Percentiles rank a stretch among this genome's conserved stretches.
phyloP scores from a whole-genome alignment of 2,888 invertebrate species.

The Diachrysia chrysitis region DNA sequence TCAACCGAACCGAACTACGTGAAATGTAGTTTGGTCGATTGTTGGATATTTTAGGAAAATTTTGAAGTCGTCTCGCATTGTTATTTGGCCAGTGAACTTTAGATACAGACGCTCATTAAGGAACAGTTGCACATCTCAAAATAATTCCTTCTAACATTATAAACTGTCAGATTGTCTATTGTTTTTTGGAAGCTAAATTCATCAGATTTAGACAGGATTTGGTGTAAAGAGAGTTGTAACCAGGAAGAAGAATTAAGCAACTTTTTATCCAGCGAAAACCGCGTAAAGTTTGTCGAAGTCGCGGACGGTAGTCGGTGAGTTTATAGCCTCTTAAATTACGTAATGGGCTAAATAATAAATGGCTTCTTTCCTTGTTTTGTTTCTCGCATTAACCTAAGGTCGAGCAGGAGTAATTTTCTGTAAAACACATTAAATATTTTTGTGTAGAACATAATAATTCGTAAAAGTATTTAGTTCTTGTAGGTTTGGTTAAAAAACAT shows the following conservation, averaged over 20 bases:
- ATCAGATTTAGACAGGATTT: background rate
- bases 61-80: slow-evolving; percentile 21
- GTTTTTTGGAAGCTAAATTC: background rate
- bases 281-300: slow-evolving; percentile 1
- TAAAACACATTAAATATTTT: background rate
- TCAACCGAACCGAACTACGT: slow-evolving; percentile 45
- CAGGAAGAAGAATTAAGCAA: slow-evolving; percentile 1
- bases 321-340: background rate
- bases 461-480: no score
- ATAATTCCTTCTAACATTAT: background rate
- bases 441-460: background rate
- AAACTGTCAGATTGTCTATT: no score
- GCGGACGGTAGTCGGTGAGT: slow-evolving; percentile 4
- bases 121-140: background rate
- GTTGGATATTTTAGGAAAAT: slow-evolving; percentile 49
- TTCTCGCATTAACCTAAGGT: slow-evolving; percentile 3
- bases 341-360: slow-evolving; percentile 7
- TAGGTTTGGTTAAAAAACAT: no score
- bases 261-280: slow-evolving; percentile 1
- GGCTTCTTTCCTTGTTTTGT: slow-evolving; percentile 2
- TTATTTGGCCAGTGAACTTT: slow-evolving; percentile 13
- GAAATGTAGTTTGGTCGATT: slow-evolving; percentile 46
- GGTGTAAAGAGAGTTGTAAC: background rate
- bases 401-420: background rate
- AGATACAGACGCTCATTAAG: background rate